Conservation (phyloP, 2,113 vertebrate genomes). For the Xyliphius kryptos region DNA sequence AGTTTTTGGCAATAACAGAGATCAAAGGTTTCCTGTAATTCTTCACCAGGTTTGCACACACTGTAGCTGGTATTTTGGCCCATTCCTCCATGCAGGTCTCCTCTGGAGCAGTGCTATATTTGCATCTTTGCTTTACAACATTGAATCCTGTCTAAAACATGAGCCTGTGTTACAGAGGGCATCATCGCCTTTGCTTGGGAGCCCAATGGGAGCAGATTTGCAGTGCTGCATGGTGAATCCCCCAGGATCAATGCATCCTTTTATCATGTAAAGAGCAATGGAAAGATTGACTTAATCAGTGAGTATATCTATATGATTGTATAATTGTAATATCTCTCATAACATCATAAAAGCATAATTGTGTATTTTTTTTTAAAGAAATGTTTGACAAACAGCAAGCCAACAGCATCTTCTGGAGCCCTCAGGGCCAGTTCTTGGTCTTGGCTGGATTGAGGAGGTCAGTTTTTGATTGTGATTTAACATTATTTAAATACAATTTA, state of each 20-base stretch:
- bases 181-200: conserved; percentile 99
- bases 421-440: conserved; percentile 95
- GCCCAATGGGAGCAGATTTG: conserved; percentile 95
- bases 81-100: too few species aligned
- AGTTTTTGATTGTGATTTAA: conserved; percentile 40
- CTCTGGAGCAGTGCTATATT: too few species aligned
- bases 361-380: conserved; percentile 64
- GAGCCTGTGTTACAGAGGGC: conserved; percentile 69
- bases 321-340: too few species aligned
- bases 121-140: not conserved
- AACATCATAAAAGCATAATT: not conserved
- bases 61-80: too few species aligned
- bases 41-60: too few species aligned
- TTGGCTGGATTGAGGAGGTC: conserved; percentile 93
- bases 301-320: conserved; percentile 50
- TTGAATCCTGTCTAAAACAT: not conserved
- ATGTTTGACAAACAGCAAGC: conserved; percentile 97
- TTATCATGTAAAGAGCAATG: conserved; percentile 96
- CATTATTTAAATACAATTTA: too few species aligned
- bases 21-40: too few species aligned
- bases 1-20: too few species aligned
- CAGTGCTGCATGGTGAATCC: conserved; percentile 89
- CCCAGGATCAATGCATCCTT: conserved; percentile 90
- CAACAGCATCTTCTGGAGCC: conserved; percentile 99
- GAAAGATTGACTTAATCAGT: conserved; percentile 97